Evolutionary conservation across 2,797 vertebrate species (phyloP), one percentile per base, ranked within the genome.

Genomic region (Luscinia megarhynchos): DNA sequence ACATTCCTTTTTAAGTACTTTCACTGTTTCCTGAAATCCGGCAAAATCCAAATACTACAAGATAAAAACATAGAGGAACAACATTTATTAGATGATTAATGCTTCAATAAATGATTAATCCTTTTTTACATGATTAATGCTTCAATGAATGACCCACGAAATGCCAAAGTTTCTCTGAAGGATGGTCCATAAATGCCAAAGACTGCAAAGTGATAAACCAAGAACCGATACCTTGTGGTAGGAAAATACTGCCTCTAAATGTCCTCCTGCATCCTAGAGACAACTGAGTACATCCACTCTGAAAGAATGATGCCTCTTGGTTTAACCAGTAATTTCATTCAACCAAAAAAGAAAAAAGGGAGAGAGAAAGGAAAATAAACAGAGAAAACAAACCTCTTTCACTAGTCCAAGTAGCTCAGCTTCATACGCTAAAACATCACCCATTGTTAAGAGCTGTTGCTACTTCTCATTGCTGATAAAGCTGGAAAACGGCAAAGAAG

Each of bases 41-140:
- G 97, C 98, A 97, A 98, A 99, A 89, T 98, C 98, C 82, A 99
- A 98, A 96, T 99, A 99, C 99, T 99, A 41, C 12, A 82, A 95
- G 32, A 91, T 27, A 87, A 95, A 85, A 94, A 30, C 27, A 59
- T 4, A 70, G 2, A 79, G 15, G 32, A 82, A 89, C 2, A 34
- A 21, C 15, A 10, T 7, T 64, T 43, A 10, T 66, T n/a, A 62
- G 10, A 36, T 46, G 11, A 87, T 36, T 59, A 86, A 68, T 41
- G 32, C 29, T 58, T 78, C 36, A 68, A 15, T 22, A 46, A 89
- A 34, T 10, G 13, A 62, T 40, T 12, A 66, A 67, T 53, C 9
- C 6, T 32, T 13, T 34, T 50, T 78, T 23, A 23, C 12, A 4
- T 13, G 12, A 46, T 12, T 46, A 46, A 23, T 3, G 12, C 46